Conservation (phyloP, 1,140 invertebrate species). For the Macrobrachium nipponense region DNA sequence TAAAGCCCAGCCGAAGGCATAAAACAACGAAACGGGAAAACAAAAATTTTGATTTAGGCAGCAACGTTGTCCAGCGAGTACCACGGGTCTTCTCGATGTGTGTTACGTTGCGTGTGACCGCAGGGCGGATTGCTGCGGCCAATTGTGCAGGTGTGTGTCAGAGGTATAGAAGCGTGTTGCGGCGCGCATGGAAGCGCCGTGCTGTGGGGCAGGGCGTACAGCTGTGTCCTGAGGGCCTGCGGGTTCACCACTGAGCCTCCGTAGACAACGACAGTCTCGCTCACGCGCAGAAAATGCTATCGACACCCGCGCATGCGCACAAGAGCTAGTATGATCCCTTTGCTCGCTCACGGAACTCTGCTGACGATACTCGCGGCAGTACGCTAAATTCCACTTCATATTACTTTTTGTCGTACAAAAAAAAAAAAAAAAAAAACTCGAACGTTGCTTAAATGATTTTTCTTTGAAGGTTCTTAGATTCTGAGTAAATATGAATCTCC, state of each 20-base stretch:
- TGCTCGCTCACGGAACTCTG: neutral
- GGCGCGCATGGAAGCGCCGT: slow-evolving; percentile 48
- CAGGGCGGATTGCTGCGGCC: slow-evolving; percentile 50
- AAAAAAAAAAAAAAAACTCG: neutral
- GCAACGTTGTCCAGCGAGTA: slow-evolving; percentile 6
- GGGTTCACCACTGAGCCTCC: slow-evolving; percentile 57
- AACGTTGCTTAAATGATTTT: no score
- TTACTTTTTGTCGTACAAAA: no score
- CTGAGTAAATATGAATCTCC: no score
- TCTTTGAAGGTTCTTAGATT: no score
- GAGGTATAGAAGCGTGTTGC: slow-evolving; percentile 40
- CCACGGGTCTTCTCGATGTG: slow-evolving; percentile 2
- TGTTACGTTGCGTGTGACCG: slow-evolving; percentile 50
- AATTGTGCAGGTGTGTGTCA: slow-evolving; percentile 54
- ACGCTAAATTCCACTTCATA: neutral
- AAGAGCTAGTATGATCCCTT: neutral
- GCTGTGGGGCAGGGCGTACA: slow-evolving; percentile 53
- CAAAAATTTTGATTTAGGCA: neutral
- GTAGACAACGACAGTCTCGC: slow-evolving; percentile 14
- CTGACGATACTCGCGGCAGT: neutral
- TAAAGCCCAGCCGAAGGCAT: no score
- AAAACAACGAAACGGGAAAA: no score
- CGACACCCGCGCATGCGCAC: slow-evolving; percentile 48
- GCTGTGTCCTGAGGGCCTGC: slow-evolving; percentile 59
- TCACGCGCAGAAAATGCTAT: slow-evolving; percentile 43